Percentiles rank a stretch among this genome's conserved stretches.
These are phyloP conservation scores for Patella caerulea DNA, from an alignment of 2,888 invertebrate species.

Conservation along the genomic window DNA sequence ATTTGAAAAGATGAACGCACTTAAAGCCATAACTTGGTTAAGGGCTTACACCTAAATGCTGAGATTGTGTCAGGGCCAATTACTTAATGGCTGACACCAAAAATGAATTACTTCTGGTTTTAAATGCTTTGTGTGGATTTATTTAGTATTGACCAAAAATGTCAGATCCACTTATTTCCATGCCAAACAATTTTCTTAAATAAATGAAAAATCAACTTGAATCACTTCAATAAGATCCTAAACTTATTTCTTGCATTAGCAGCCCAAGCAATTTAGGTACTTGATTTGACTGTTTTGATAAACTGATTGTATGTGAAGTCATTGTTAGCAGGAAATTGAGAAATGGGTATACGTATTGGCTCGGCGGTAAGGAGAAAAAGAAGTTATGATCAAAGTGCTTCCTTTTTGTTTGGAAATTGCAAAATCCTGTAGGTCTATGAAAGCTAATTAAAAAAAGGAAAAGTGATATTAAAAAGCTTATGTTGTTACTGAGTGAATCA, in stretches of 20 bases:
- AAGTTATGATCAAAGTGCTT: conserved; percentile 27
- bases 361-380: conserved; percentile 11
- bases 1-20: conserved; percentile 4
- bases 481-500: conserved; percentile 13
- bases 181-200: no score
- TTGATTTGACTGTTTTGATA: no score
- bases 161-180: not conserved
- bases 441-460: conserved; percentile 32
- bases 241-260: no score
- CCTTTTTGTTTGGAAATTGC: conserved; percentile 31
- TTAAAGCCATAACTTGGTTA: conserved; percentile 4
- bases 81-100: not conserved
- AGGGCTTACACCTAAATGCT: not conserved
- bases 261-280: no score
- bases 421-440: conserved; percentile 29
- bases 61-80: conserved; percentile 5
- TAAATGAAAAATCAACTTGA: no score
- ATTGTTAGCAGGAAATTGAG: conserved; percentile 25
- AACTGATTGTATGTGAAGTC: not conserved
- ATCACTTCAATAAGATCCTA: no score
- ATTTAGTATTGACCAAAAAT: not conserved
- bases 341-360: conserved; percentile 18
- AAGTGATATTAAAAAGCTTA: conserved; percentile 18
- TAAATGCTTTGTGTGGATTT: not conserved
- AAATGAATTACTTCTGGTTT: not conserved